Evolutionary conservation across 1,140 invertebrate species (phyloP).

Genomic region (Cydia splendana): DNA sequence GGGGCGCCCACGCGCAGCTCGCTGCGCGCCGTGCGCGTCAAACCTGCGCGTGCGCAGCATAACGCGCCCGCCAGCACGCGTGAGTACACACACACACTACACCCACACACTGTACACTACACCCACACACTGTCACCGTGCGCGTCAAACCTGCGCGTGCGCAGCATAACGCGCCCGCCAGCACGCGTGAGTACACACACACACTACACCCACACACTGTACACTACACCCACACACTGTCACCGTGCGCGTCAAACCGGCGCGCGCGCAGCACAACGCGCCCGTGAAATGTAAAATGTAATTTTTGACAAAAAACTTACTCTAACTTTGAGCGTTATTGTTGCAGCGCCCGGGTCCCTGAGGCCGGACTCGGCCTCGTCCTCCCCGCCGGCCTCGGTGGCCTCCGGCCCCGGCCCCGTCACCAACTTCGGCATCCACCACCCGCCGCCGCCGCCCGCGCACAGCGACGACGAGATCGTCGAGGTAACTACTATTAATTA

Average conservation of each 20-base stretch:
- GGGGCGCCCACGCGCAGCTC: constrained; percentile 60
- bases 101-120: background rate
- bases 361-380: constrained; percentile 31
- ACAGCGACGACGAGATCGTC: constrained; percentile 68
- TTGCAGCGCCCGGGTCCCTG: constrained; percentile 39
- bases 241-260: too few relatives aligned
- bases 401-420: constrained; percentile 36
- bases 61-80: constrained; percentile 40
- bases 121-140: background rate
- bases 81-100: constrained; percentile 35
- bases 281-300: background rate
- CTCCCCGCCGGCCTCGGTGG: constrained; percentile 1
- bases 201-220: too few relatives aligned
- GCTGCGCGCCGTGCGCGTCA: constrained; percentile 82
- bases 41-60: constrained; percentile 71
- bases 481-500: constrained; percentile 50
- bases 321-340: background rate
- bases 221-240: too few relatives aligned
- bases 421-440: constrained; percentile 69
- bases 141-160: too few relatives aligned
- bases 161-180: too few relatives aligned
- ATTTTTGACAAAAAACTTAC: background rate
- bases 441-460: constrained; percentile 42
- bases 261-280: too few relatives aligned
- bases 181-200: too few relatives aligned